Evolutionary conservation across 2,797 vertebrate genomes (phyloP), one percentile per base, ranked within the genome.

Genomic region (Myotis pilosus): DNA sequence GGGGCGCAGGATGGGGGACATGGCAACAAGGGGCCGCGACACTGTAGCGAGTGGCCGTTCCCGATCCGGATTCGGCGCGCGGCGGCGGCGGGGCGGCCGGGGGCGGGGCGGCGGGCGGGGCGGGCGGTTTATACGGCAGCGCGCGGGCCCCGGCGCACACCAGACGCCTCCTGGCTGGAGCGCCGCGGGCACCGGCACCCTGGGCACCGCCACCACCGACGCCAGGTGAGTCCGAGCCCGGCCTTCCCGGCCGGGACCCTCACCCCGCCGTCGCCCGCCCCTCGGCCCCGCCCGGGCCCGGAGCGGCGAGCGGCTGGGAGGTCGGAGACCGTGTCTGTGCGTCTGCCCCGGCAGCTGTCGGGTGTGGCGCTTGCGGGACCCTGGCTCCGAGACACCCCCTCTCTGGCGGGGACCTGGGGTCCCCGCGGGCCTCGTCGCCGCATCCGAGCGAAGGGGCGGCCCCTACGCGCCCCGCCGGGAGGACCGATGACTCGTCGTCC

Each of bases 181-280:
- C 55, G 30, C 57, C 7, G 3, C 1, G 55, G 10, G 19, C 51
- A 62, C 30, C 30, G 16, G 25, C 64, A 0, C 33, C 13, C 0
- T 2, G 36, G 4, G 19, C 60, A 6, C 22, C 57, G 12, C n/a
- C 47, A 5, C 49, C 28, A 2, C 25, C 19, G 19, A 22, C 19
- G 74, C 53, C 55, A 94, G 86, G 89, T 94, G 93, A 93, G 92
- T 88, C 11, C 28, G 22, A 41, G 74, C 53, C 28, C 74, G 0
- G 3, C 83, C 41, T 30, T 22, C 74, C 53, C 12, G 2, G 66
- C 75, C 2, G 6, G 28, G 33, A 11, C 23, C 76, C 16, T 4
- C 0, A 3, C 57, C 17, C 66, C 25, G 30, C 72, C 13, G 36
- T 44, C 12, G 3, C 3, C 16, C 6, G 38, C 62, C n/a, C 36